Evolutionary conservation across 2,113 vertebrate species (phyloP).

Genomic region (Neolamprologus caudopunctatus): DNA sequence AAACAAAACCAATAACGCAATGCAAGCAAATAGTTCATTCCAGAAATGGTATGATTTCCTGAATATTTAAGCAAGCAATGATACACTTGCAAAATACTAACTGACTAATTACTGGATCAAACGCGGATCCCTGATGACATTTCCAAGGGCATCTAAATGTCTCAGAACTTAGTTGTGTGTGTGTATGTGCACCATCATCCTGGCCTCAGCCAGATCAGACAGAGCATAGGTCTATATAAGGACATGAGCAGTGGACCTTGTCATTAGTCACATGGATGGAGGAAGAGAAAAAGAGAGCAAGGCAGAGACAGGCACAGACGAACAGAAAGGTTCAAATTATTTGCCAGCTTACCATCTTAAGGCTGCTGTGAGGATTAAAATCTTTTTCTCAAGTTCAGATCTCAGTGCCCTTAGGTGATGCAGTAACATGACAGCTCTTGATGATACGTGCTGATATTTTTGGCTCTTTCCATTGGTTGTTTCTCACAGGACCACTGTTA

Average conservation of each 20-base stretch:
- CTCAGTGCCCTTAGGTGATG: neutral
- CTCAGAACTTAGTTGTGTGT: neutral
- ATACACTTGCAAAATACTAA: neutral
- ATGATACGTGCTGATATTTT: slow-evolving; percentile 10
- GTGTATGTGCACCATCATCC: neutral
- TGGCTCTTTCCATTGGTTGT: neutral
- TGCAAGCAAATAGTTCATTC: neutral
- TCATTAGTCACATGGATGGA: slow-evolving; percentile 60
- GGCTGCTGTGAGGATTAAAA: neutral
- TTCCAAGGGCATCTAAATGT: slow-evolving; percentile 5
- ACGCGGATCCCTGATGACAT: neutral
- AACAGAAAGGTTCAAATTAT: neutral
- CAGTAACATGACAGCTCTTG: neutral
- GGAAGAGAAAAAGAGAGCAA: slow-evolving; percentile 34
- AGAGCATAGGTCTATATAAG: slow-evolving; percentile 71
- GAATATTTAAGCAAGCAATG: neutral
- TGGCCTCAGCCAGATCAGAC: slow-evolving; percentile 27
- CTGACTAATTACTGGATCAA: neutral
- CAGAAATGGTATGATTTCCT: neutral
- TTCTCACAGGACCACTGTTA: neutral
- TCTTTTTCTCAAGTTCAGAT: neutral
- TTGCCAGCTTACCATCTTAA: neutral
- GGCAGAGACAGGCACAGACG: slow-evolving; percentile 3
- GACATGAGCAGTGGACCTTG: slow-evolving; percentile 61
- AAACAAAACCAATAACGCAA: neutral